Conservation (phyloP, 2,888 invertebrate species). For the Agonum fuliginosum region DNA sequence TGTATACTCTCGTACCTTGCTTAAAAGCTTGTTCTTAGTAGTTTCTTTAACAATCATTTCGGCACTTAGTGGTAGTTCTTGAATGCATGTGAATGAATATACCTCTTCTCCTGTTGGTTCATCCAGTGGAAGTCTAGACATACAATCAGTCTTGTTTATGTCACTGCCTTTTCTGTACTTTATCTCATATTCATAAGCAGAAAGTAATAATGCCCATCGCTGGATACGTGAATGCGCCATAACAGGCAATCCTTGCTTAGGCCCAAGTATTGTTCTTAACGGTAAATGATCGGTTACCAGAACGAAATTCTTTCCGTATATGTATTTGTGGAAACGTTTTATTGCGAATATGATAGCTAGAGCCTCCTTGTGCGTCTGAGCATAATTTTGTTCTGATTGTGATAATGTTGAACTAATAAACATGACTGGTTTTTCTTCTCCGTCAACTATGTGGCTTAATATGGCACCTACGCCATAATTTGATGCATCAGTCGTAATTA, state of each 20-base stretch:
- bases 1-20: not conserved
- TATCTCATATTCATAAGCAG: not conserved
- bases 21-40: not conserved
- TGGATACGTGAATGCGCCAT: not conserved
- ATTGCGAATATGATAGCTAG: conserved; percentile 67
- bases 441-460: conserved; percentile 64
- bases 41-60: not conserved
- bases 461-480: conserved; percentile 65
- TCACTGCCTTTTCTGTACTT: not conserved
- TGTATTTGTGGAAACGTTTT: conserved; percentile 67
- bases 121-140: not conserved
- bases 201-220: not conserved
- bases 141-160: not conserved
- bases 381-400: conserved; percentile 66
- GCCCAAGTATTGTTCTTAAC: conserved; percentile 61
- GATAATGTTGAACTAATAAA: conserved; percentile 65
- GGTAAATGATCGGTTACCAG: conserved; percentile 66
- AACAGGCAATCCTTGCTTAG: not conserved
- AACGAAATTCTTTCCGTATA: conserved; percentile 66
- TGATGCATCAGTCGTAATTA: conserved; percentile 64
- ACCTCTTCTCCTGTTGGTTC: not conserved
- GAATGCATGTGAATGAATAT: not conserved
- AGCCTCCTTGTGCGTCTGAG: conserved; percentile 66
- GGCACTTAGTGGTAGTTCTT: not conserved
- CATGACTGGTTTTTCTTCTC: conserved; percentile 64